Evolutionary conservation across 2,797 vertebrate species (phyloP).

Genomic region (Nyctibius grandis): DNA sequence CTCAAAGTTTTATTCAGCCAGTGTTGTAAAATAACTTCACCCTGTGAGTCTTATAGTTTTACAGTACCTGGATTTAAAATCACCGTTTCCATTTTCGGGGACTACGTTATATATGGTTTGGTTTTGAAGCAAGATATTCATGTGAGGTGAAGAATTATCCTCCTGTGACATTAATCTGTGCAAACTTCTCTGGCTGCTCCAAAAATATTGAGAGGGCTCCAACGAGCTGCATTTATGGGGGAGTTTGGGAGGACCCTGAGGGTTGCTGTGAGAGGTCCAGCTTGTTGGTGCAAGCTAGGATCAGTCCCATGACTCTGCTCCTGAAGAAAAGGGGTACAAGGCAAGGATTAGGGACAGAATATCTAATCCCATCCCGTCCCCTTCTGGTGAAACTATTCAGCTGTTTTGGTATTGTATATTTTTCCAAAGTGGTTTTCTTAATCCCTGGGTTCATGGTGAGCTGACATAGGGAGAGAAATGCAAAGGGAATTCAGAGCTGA

Average conservation of each 20-base stretch:
- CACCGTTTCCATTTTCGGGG: fast-evolving
- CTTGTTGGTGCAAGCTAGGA: background rate
- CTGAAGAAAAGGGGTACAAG: fast-evolving
- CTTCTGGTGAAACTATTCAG: background rate
- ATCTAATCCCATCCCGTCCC: background rate
- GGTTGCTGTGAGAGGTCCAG: background rate
- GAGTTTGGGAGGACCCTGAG: background rate
- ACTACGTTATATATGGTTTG: background rate
- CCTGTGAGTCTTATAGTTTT: fast-evolving
- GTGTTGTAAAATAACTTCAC: background rate
- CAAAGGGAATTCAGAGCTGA: background rate
- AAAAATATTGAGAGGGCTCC: fast-evolving
- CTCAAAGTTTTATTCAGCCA: background rate
- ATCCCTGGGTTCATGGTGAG: background rate
- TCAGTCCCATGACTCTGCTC: background rate
- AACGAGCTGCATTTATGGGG: background rate
- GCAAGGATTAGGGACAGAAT: background rate
- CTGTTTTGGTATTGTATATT: background rate
- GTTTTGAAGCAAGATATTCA: background rate
- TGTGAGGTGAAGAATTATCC: background rate
- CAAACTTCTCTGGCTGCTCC: background rate
- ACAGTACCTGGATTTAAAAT: background rate
- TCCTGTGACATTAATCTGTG: background rate
- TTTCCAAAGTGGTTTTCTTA: background rate
- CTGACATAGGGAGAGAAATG: background rate